phyloP scores from a whole-genome alignment of 2,888 invertebrate species.

The Choristoneura rosaceana region DNA sequence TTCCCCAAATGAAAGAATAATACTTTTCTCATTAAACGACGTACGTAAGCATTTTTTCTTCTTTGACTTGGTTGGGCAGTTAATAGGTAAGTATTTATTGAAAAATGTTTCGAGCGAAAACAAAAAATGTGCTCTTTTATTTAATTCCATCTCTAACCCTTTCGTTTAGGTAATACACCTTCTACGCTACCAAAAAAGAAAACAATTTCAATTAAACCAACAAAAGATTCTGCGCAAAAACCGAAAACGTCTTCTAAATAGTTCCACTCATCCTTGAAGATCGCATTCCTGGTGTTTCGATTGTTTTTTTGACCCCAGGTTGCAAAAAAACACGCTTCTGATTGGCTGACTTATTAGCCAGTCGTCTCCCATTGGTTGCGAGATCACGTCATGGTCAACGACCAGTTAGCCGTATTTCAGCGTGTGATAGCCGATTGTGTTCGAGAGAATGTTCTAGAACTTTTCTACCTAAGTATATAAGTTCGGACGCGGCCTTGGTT shows the following conservation, averaged over 20 bases:
- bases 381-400: constrained; percentile 64
- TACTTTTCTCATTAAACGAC: too few species aligned
- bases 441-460: neutral
- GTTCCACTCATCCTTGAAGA: constrained; percentile 10
- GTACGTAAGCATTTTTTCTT: too few species aligned
- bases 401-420: constrained; percentile 67
- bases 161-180: neutral
- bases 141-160: neutral
- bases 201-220: neutral
- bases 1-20: too few species aligned
- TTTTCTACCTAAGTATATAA: neutral
- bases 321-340: constrained; percentile 17
- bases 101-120: too few species aligned
- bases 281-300: constrained; percentile 3
- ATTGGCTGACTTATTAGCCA: constrained; percentile 57
- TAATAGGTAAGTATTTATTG: too few species aligned
- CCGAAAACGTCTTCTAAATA: neutral
- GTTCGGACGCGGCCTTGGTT: neutral
- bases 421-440: neutral
- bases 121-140: too few species aligned
- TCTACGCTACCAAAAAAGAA: neutral
- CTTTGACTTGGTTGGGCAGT: too few species aligned
- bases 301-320: constrained; percentile 19
- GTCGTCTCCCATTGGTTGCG: constrained; percentile 55
- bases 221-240: neutral